Conservation (phyloP, 1,140 invertebrate species). For the Lineus longissimus region DNA sequence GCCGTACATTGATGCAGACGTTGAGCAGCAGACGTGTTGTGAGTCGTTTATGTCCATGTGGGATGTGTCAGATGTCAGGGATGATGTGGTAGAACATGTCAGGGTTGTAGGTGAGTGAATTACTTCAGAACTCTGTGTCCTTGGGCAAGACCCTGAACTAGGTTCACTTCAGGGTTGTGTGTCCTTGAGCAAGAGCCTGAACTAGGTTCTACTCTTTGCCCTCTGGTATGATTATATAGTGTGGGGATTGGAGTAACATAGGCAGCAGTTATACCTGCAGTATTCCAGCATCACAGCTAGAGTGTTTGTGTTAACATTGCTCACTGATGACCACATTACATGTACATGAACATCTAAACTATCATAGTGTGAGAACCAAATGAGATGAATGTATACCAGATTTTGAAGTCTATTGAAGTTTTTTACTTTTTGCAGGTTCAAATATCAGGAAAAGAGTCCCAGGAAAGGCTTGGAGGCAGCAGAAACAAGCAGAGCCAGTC, state of each 20-base stretch:
- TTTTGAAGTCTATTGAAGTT: too few species aligned
- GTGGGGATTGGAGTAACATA: too few species aligned
- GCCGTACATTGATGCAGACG: slow-evolving; percentile 61
- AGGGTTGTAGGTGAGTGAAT: slow-evolving; percentile 66
- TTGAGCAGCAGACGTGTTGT: slow-evolving; percentile 36
- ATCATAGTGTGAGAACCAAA: too few species aligned
- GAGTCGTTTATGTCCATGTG: slow-evolving; percentile 74
- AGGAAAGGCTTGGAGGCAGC: neutral
- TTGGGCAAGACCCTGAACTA: too few species aligned
- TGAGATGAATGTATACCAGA: too few species aligned
- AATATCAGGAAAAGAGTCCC: neutral
- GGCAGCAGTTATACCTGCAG: too few species aligned
- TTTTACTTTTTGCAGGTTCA: slow-evolving; percentile 1
- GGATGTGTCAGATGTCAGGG: slow-evolving; percentile 89
- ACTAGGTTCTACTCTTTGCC: neutral
- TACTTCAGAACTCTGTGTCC: neutral
- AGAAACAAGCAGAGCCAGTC: neutral
- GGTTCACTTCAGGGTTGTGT: too few species aligned
- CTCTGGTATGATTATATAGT: neutral
- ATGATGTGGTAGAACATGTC: slow-evolving; percentile 87
- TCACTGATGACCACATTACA: too few species aligned
- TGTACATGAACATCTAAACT: too few species aligned
- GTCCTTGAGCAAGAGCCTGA: too few species aligned
- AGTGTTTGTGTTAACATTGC: too few species aligned
- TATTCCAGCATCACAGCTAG: too few species aligned